Base-by-base conservation (phyloP, 2,797 vertebrate genomes). In the Adelosebastes latens region DNA sequence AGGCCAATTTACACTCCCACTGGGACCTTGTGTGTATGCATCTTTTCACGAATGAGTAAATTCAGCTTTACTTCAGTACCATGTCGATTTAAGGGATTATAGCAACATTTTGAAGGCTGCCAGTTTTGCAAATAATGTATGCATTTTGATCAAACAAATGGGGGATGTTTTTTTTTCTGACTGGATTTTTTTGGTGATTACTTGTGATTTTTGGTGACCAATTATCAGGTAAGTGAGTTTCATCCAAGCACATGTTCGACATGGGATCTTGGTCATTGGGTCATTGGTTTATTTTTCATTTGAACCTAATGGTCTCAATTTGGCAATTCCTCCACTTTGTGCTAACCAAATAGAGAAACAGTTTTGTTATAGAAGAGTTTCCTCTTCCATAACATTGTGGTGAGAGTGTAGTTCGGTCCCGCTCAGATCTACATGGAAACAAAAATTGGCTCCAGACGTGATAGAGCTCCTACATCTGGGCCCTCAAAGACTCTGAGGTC, bases 401-500 rank as follows among this genome's bases (percentile, higher is more conserved):
- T 66, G 27, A 77, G 73, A 88, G 77, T 34, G 61, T 65, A 82
- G 72, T 72, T 79, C 52, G 25, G 72, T 66, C 20, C 56, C 24
- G 1, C 85, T 88, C 72, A 62, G 84, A 90, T 88, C 87, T 89
- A 85, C 86, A 85, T 67, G 77, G 88, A 74, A 82, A 82, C 65
- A 84, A 73, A 93, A 93, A 94, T 93, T 88, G 89, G 77, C 88
- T 83, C 93, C 92, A 95, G 92, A 88, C 87, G 4, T 27, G 68
- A 91, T 74, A 32, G 64, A 46, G 61, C 82, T 83, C 76, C 25
- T 89, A 72, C 94, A 95, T 93, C 93, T 95, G 93, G 63, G 69
- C 84, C 90, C 90, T 94, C 92, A 94, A 94, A 94, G 92, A 73
- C 77, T 89, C 81, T 90, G 93, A 93, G 93, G 91, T 93, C 83